Conservation (phyloP, 2,797 vertebrate genomes). For the Hephaestus fuliginosus region DNA sequence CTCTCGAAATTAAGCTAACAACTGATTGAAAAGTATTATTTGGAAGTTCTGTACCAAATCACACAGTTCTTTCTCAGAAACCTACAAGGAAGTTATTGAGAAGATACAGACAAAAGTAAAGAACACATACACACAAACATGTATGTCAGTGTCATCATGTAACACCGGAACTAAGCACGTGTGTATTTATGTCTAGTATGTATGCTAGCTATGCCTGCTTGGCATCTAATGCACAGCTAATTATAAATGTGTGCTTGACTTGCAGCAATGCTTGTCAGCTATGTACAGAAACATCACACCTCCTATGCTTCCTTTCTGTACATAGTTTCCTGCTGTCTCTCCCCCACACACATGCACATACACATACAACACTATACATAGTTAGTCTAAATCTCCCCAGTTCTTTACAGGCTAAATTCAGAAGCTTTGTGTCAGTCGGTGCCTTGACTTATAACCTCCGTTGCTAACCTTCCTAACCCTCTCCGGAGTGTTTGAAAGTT, state of each 20-base stretch:
- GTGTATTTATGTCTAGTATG: conserved; percentile 59
- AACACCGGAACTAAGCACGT: conserved; percentile 13
- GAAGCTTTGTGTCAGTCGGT: conserved; percentile 66
- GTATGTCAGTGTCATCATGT: conserved; percentile 27
- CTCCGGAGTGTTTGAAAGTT: conserved; percentile 30
- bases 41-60: neutral
- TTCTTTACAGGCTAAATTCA: conserved; percentile 65
- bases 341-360: conserved; percentile 23
- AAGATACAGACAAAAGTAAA: neutral
- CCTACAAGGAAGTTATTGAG: neutral
- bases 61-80: neutral
- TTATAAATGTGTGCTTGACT: conserved; percentile 66
- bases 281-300: conserved; percentile 62
- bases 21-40: neutral
- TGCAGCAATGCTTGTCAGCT: conserved; percentile 59
- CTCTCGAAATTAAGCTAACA: neutral
- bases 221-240: conserved; percentile 64
- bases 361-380: conserved; percentile 65
- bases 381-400: conserved; percentile 47
- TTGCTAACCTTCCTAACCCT: conserved; percentile 32
- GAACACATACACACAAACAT: neutral
- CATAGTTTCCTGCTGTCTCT: conserved; percentile 38
- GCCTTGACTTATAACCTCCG: conserved; percentile 56
- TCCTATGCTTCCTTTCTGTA: conserved; percentile 52
- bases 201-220: conserved; percentile 59